phyloP scores from a whole-genome alignment of 2,797 vertebrate genomes.

The Rachycentron canadum region DNA sequence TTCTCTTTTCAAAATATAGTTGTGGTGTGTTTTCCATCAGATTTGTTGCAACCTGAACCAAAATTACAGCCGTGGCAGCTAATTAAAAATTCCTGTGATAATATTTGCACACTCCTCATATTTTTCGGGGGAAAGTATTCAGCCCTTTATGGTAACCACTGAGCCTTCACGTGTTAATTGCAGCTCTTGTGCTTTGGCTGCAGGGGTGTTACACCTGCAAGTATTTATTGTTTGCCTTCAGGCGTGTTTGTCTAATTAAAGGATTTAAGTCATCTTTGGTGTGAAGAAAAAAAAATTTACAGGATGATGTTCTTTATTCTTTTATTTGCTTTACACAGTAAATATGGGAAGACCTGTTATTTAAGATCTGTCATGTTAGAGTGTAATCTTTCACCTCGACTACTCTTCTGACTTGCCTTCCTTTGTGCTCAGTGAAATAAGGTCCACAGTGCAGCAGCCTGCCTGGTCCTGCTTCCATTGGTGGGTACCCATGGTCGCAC shows the following conservation, averaged over 20 bases:
- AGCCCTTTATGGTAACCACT: background rate
- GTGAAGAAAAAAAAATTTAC: background rate
- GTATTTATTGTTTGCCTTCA: background rate
- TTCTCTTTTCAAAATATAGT: background rate
- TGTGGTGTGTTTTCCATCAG: background rate
- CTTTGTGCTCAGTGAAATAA: no score
- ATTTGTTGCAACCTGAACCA: background rate
- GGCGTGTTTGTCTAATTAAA: conserved; percentile 23
- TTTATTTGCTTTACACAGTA: background rate
- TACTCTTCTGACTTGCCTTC: no score
- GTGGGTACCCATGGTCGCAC: no score
- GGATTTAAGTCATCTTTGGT: background rate
- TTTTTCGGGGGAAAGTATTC: background rate
- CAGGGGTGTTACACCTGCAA: background rate
- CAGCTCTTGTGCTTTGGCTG: background rate
- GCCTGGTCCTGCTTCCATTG: no score
- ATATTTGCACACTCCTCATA: background rate
- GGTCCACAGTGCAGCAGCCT: no score
- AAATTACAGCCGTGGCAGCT: background rate
- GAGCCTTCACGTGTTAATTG: conserved; percentile 23
- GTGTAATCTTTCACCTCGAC: no score
- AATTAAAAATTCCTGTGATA: background rate
- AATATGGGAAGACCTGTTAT: no score
- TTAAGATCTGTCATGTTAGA: background rate
- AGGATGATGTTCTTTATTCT: background rate